Evolutionary conservation across 2,113 vertebrate species (phyloP).

Genomic region (Pimephales promelas): DNA sequence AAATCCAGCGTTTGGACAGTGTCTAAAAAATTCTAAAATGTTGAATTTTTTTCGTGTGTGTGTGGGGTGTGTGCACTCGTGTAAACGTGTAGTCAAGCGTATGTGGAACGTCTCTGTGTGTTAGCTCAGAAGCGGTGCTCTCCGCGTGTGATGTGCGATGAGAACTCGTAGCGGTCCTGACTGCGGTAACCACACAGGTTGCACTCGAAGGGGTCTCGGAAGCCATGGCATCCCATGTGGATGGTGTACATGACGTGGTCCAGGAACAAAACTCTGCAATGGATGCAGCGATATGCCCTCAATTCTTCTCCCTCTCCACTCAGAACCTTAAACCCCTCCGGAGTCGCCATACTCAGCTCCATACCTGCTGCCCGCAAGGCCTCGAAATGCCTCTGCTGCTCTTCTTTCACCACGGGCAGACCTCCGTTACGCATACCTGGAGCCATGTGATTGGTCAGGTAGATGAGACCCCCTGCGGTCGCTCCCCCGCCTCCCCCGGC

Average conservation of each 20-base stretch:
- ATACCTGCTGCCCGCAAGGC: slow-evolving; percentile 78
- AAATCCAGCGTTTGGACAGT: slow-evolving; percentile 53
- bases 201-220: slow-evolving; percentile 97
- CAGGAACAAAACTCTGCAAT: slow-evolving; percentile 94
- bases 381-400: slow-evolving; percentile 87
- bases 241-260: slow-evolving; percentile 99
- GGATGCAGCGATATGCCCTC: slow-evolving; percentile 90
- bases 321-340: slow-evolving; percentile 90
- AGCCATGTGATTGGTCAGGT: slow-evolving; percentile 92
- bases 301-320: slow-evolving; percentile 86
- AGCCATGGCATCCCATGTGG: slow-evolving; percentile 98
- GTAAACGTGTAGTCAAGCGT: slow-evolving; percentile 26
- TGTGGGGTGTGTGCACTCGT: slow-evolving; percentile 11
- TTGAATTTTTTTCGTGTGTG: slow-evolving; percentile 18
- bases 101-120: slow-evolving; percentile 35
- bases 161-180: slow-evolving; percentile 98
- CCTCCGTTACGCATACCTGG: slow-evolving; percentile 87
- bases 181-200: slow-evolving; percentile 98
- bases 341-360: slow-evolving; percentile 76
- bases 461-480: slow-evolving; percentile 84
- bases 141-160: slow-evolving; percentile 96
- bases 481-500: slow-evolving; percentile 48
- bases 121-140: slow-evolving; percentile 86
- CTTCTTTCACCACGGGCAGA: slow-evolving; percentile 88
- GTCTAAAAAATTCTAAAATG: slow-evolving; percentile 61